phyloP scores from a whole-genome alignment of 2,888 invertebrate genomes.

The Sipha maydis region DNA sequence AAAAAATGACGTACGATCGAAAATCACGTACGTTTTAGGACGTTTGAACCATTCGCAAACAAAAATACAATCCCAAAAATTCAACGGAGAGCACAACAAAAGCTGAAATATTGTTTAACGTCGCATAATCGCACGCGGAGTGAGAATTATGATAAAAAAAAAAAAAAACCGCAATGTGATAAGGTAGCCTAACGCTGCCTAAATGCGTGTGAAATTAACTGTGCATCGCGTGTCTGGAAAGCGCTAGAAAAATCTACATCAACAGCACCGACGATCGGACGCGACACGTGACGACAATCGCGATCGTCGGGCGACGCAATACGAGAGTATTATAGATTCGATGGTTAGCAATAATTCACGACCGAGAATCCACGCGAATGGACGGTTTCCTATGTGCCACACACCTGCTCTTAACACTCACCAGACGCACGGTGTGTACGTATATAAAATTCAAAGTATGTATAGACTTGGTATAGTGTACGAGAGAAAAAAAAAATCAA shows the following conservation, averaged over 20 bases:
- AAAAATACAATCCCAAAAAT: background rate
- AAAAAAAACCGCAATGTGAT: background rate
- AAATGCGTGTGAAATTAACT: no score
- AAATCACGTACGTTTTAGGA: conserved; percentile 15
- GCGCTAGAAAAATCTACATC: no score
- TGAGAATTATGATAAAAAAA: background rate
- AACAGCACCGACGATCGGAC: no score
- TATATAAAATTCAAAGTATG: background rate
- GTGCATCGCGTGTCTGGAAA: no score
- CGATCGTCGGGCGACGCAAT: no score
- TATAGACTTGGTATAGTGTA: background rate
- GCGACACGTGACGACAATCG: no score
- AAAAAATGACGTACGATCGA: conserved; percentile 10
- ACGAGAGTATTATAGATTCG: no score
- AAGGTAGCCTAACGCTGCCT: background rate
- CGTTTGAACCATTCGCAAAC: background rate
- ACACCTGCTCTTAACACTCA: no score
- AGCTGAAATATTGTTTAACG: background rate
- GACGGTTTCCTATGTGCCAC: no score
- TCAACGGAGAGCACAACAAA: background rate
- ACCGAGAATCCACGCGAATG: no score
- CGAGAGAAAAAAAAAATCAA: background rate
- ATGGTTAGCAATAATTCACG: no score
- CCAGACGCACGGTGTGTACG: background rate
- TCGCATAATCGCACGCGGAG: background rate